Conservation (phyloP, 2,113 vertebrate genomes). For the Varanus komodoensis region DNA sequence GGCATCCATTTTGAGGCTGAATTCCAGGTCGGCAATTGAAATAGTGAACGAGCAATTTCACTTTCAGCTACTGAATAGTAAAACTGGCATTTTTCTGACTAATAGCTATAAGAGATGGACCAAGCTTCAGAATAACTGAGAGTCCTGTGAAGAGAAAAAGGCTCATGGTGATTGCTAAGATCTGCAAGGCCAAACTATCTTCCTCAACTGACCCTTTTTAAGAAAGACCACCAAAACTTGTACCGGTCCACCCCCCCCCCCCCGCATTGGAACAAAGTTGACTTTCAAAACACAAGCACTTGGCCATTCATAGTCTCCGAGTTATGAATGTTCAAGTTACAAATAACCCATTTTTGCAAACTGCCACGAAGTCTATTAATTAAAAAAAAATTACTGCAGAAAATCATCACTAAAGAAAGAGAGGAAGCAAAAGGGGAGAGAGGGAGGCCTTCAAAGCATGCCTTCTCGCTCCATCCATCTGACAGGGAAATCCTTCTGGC, state of each 20-base stretch:
- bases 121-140: neutral
- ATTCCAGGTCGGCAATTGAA: neutral
- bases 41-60: neutral
- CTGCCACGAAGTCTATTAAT: no score
- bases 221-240: neutral
- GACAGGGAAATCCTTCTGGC: no score
- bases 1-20: neutral
- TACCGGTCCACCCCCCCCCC: no score
- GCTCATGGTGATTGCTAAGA: neutral
- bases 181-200: neutral
- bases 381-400: no score
- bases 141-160: neutral
- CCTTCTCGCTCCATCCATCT: no score
- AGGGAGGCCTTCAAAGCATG: no score
- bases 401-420: no score
- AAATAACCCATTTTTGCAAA: no score
- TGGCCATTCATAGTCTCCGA: no score
- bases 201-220: neutral
- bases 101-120: neutral
- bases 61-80: neutral
- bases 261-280: neutral
- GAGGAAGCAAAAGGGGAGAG: no score
- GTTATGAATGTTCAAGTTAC: no score
- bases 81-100: neutral
- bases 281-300: neutral